These are phyloP conservation scores for Manis javanica DNA, from an alignment of 2,797 vertebrate genomes.

Conservation along the genomic window DNA sequence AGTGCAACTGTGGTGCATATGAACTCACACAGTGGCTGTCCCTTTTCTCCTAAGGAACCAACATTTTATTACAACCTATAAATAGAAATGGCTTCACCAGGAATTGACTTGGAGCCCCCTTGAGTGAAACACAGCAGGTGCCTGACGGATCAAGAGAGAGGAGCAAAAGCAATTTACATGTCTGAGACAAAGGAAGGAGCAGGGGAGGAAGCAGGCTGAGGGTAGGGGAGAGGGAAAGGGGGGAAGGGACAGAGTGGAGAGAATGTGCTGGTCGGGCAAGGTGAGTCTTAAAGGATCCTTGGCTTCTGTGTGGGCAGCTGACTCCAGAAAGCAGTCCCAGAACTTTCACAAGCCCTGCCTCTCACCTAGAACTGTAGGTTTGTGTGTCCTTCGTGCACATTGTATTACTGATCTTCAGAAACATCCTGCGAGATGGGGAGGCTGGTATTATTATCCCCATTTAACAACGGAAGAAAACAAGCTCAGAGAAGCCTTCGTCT, in stretches of 20 bases:
- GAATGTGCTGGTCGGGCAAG: neutral
- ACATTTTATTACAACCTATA: constrained; percentile 30
- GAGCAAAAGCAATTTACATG: neutral
- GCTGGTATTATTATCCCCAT: neutral
- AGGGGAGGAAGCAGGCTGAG: neutral
- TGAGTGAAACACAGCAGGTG: neutral
- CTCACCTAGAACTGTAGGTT: neutral
- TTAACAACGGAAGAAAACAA: neutral
- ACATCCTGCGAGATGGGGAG: neutral
- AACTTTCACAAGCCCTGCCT: neutral
- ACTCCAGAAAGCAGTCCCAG: neutral
- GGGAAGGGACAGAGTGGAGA: neutral
- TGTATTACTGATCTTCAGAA: constrained; percentile 9
- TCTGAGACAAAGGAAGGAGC: neutral
- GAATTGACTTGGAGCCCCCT: neutral
- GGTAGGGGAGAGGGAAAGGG: too few relatives aligned
- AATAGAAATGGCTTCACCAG: neutral
- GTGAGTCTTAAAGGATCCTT: neutral
- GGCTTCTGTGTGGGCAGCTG: neutral
- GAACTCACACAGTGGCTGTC: neutral
- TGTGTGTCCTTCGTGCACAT: neutral
- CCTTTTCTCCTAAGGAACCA: neutral
- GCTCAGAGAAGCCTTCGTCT: neutral
- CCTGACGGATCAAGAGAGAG: neutral
- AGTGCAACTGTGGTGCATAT: neutral